Base-by-base conservation (phyloP, 2,113 vertebrate species). In the Gallinago media region DNA sequence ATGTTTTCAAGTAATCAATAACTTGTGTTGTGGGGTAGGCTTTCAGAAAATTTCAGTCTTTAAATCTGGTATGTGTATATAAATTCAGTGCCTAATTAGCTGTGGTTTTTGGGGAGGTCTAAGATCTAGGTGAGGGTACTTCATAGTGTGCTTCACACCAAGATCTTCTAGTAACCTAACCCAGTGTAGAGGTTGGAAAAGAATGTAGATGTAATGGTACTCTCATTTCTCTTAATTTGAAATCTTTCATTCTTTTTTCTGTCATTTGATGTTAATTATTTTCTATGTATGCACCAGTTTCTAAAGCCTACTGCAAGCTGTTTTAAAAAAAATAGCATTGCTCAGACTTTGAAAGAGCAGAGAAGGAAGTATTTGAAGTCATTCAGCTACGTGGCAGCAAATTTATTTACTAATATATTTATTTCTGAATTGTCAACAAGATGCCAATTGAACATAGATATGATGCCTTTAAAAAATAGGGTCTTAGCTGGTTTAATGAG, bases 51-150 rank as follows among this genome's bases (percentile, higher is more conserved):
- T n/a, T 6, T 71, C 32, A 26, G 12, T 63, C 44, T 78, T 92
- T 70, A 27, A 52, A 68, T 88, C 32, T n/a, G 10, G 2, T 38
- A 2, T 23, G 11, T 84, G 32, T 22, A 71, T 34, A 19, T 73
- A 38, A 11, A 2, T 42, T 71, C 18, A 38, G 21, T 91, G 44
- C 26, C 38, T 82, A 34, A 29, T 71, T 13, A 91, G 19, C 9
- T 52, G 0, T 38, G 6, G 34, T 32, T 40, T 16, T 12, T 1
- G 8, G 14, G 20, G 8, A 62, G 21, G 3, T 38, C 17, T 46
- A 22, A 67, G 42, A 40, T 67, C 11, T 50, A 16, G 19, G 5
- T 59, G 27, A 61, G n/a, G 10, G 9, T n/a, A 27, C 21, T 67
- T 74, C 21, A 5, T 49, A 27, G 10, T 74, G 9, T 81, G 32